Base-by-base conservation (phyloP, 2,888 invertebrate species). In the Diloba caeruleocephala region DNA sequence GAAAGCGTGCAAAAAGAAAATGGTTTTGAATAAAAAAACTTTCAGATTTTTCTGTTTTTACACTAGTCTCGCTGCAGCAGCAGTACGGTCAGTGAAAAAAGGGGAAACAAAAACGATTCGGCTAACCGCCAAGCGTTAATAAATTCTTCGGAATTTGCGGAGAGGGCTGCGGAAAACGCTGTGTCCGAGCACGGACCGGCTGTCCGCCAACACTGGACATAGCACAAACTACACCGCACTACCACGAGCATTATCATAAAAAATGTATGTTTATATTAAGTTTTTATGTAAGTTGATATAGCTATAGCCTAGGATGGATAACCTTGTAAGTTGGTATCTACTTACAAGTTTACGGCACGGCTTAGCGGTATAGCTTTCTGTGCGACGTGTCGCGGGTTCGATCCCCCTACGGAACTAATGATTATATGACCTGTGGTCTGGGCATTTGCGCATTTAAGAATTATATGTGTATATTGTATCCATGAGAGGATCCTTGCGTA, bases 51-150 rank as follows among this genome's bases (percentile, higher is more conserved):
- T 82, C 84, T 85, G 79, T 84, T 73, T 71, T 70, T 70, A 78
- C 76, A 73, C 76, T 76, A 76, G 77, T 75, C 74, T 64, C 76
- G 60, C 79, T 79, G 82, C 83, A 82, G 82, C 84, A 83, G 76
- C 78, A 83, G 77, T 75, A 71, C 75, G 81, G 82, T 78, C 83
- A 80, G 76, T 74, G 75, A 76, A 85, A 89, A 89, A 89, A 84
- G 74, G 78, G 68, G 59, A 75, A 81, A 82, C 82, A 87, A 89
- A 88, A 89, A 87, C 81, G 65, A 75, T 85, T 82, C 88, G 86
- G 88, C 86, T 85, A 84, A 89, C 90, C 91, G 87, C 90, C 85
- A 86, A 89, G 84, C 88, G 89, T 88, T 89, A 89, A 90, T 91
- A 90, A 91, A 90, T 91, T 90, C 87, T 86, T 88, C 77, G 87